Evolutionary conservation across 2,888 invertebrate species (phyloP).

Genomic region (Synanthedon myopaeformis): DNA sequence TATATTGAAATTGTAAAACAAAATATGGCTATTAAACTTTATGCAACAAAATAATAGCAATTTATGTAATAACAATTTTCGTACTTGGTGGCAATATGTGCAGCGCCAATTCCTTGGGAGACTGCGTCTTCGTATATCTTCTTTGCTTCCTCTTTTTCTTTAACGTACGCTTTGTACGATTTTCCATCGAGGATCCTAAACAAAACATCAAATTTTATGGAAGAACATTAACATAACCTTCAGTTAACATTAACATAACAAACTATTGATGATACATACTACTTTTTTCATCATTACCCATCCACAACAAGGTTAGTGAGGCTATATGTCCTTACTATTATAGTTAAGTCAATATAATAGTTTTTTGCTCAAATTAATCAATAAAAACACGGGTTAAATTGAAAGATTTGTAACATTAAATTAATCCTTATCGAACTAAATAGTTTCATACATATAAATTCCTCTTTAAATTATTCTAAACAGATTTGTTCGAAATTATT

Average conservation of each 20-base stretch:
- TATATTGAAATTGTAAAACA: too few species aligned
- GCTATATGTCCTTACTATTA: too few species aligned
- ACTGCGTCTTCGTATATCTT: slow-evolving; percentile 69
- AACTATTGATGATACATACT: too few species aligned
- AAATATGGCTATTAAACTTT: too few species aligned
- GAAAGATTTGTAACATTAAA: too few species aligned
- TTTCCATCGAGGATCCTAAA: slow-evolving; percentile 72
- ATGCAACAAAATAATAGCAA: neutral
- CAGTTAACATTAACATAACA: neutral
- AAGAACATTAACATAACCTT: neutral
- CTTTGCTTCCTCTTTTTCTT: slow-evolving; percentile 75
- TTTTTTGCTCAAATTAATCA: too few species aligned
- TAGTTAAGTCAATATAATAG: too few species aligned
- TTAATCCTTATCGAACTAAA: too few species aligned
- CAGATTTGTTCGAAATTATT: neutral
- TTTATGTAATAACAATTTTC: slow-evolving; percentile 7
- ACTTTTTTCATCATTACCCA: too few species aligned
- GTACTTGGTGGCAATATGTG: slow-evolving; percentile 71
- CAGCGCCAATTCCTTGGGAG: slow-evolving; percentile 69
- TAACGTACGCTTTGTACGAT: slow-evolving; percentile 73
- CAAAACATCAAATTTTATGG: slow-evolving; percentile 4
- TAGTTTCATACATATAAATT: too few species aligned
- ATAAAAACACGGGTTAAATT: too few species aligned
- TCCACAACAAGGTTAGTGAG: too few species aligned
- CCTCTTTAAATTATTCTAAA: neutral